These are phyloP conservation scores for Lingula anatina DNA, from an alignment of 2,888 invertebrate genomes.

Conservation along the genomic window DNA sequence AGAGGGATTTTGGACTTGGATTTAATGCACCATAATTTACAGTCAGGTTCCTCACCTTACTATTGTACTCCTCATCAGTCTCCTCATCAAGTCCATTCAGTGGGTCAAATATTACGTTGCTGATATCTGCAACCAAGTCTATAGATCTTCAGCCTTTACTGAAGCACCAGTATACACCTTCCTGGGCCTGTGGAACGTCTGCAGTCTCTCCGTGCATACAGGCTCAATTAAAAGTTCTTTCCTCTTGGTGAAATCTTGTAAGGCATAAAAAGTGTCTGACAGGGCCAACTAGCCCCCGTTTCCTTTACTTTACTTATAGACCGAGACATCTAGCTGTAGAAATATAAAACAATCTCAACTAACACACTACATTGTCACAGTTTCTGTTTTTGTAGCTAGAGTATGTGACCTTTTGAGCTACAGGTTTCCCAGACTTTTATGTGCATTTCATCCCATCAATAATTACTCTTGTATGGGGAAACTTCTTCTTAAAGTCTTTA, in stretches of 20 bases:
- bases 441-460: constrained; percentile 7
- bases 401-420: not conserved
- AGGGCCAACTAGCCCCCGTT: too few species aligned
- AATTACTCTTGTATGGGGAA: constrained; percentile 7
- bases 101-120: constrained; percentile 10
- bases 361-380: too few species aligned
- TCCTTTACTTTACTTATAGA: too few species aligned
- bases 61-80: too few species aligned
- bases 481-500: constrained; percentile 6
- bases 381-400: constrained; percentile 2
- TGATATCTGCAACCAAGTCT: constrained; percentile 6
- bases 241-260: constrained; percentile 4
- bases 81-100: constrained; percentile 5
- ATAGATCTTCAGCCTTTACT: constrained; percentile 9
- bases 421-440: constrained; percentile 5
- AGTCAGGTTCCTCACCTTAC: not conserved
- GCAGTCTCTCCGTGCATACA: constrained; percentile 14
- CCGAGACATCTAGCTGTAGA: too few species aligned
- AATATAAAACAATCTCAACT: too few species aligned
- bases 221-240: constrained; percentile 6
- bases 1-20: constrained; percentile 13
- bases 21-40: not conserved
- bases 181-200: constrained; percentile 12
- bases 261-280: constrained; percentile 13
- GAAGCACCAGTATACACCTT: constrained; percentile 9